Evolutionary conservation across 1,140 invertebrate genomes (phyloP).

Genomic region (Pseudomyrmex gracilis): DNA sequence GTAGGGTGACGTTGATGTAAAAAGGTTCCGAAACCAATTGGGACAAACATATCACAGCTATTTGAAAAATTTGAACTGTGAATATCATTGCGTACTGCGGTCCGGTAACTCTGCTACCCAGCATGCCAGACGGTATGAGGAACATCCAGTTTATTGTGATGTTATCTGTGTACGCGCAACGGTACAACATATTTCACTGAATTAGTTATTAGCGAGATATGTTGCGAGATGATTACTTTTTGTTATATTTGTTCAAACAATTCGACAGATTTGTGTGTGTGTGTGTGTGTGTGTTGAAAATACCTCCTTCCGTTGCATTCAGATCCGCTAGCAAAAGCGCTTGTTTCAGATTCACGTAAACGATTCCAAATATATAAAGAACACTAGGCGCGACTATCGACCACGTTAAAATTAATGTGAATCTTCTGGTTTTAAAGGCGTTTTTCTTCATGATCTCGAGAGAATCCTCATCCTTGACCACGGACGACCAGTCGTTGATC

Average conservation of each 20-base stretch:
- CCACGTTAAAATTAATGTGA: background rate
- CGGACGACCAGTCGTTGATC: constrained; percentile 19
- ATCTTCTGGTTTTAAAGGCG: constrained; percentile 30
- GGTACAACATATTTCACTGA: background rate
- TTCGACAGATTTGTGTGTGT: no score
- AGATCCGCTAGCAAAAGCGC: background rate
- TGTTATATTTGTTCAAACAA: no score
- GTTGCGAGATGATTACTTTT: background rate
- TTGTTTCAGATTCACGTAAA: background rate
- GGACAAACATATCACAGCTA: background rate
- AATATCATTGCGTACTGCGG: background rate
- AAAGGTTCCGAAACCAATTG: constrained; percentile 62
- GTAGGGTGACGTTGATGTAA: constrained; percentile 49
- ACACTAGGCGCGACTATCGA: background rate
- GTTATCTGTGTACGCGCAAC: background rate
- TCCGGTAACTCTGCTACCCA: background rate
- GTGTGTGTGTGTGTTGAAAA: background rate
- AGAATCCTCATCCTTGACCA: background rate
- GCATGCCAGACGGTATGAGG: constrained; percentile 15
- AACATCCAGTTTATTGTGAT: background rate
- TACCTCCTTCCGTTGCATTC: constrained; percentile 19
- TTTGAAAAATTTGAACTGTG: constrained; percentile 16
- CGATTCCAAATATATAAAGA: background rate
- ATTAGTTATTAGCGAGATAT: background rate
- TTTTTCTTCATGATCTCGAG: constrained; percentile 39